These are phyloP conservation scores for Buceros bicornis DNA, from an alignment of 2,797 vertebrate species.

Conservation along the genomic window DNA sequence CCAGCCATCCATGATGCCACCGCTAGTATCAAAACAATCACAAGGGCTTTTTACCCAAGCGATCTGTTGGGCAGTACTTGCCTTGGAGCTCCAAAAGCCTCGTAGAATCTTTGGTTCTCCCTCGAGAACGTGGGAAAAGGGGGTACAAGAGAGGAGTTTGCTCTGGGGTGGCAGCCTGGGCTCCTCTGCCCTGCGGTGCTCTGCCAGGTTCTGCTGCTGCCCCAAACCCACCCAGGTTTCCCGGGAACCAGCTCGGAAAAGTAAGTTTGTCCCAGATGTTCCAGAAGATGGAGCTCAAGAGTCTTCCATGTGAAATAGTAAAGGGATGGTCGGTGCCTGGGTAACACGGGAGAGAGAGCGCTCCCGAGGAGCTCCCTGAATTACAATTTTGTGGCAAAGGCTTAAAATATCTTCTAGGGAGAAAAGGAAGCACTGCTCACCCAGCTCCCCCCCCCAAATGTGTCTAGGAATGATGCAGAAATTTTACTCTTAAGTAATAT, in stretches of 20 bases:
- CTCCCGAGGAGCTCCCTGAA: background rate
- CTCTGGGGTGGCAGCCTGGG: background rate
- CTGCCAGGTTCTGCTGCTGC: background rate
- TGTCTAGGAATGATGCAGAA: background rate
- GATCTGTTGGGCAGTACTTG: accelerated
- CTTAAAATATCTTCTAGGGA: background rate
- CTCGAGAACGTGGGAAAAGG: accelerated
- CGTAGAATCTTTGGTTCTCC: background rate
- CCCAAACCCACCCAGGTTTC: background rate
- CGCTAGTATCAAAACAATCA: background rate
- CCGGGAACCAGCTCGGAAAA: background rate
- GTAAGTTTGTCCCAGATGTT: background rate
- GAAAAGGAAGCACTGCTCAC: background rate
- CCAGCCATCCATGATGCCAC: background rate
- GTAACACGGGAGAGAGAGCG: background rate
- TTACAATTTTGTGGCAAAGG: background rate
- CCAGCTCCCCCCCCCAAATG: accelerated
- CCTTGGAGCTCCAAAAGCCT: background rate
- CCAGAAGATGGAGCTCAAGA: slow-evolving; percentile 72
- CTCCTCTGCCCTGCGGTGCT: background rate
- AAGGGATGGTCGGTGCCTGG: background rate
- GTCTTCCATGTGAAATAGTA: background rate
- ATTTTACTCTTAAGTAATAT: background rate
- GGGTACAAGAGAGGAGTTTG: background rate
- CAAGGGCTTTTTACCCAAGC: background rate